Conservation (phyloP, 2,888 invertebrate species). For the Lomographa bimaculata region DNA sequence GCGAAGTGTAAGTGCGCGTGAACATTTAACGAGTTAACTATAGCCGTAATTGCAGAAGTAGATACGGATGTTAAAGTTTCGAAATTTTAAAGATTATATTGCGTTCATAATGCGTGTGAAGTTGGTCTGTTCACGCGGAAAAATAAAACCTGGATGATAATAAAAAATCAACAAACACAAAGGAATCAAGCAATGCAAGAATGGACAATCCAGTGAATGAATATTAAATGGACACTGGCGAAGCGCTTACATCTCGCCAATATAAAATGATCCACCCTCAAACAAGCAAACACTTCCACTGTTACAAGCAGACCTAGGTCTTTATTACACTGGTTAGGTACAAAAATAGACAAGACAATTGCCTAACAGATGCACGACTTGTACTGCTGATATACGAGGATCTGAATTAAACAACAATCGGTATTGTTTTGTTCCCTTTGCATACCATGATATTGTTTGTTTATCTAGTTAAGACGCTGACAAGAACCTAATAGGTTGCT, state of each 20-base stretch:
- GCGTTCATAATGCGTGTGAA: slow-evolving; percentile 11
- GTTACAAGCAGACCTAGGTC: slow-evolving; percentile 31
- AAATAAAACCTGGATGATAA: no score
- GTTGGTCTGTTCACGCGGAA: no score
- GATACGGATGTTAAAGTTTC: slow-evolving; percentile 22
- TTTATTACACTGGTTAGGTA: slow-evolving; percentile 53
- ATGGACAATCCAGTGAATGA: slow-evolving; percentile 53
- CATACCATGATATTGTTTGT: slow-evolving; percentile 30
- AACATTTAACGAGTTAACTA: slow-evolving; percentile 58
- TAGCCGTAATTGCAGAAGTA: slow-evolving; percentile 26
- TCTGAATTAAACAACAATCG: slow-evolving; percentile 45
- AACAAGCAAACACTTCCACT: background rate
- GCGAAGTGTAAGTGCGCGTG: slow-evolving; percentile 54
- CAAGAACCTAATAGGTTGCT: no score
- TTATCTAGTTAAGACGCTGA: slow-evolving; percentile 28
- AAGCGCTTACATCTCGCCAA: slow-evolving; percentile 53
- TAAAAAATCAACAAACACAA: slow-evolving; percentile 20
- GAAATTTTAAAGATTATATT: slow-evolving; percentile 12
- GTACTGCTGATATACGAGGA: slow-evolving; percentile 37
- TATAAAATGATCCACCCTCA: slow-evolving; percentile 60
- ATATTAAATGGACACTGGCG: slow-evolving; percentile 56
- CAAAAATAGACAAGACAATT: slow-evolving; percentile 75
- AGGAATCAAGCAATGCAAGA: slow-evolving; percentile 52
- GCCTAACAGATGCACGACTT: slow-evolving; percentile 58
- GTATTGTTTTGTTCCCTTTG: slow-evolving; percentile 46